Conservation (phyloP, 2,797 vertebrate genomes). For the Coregonus ussuriensis region DNA sequence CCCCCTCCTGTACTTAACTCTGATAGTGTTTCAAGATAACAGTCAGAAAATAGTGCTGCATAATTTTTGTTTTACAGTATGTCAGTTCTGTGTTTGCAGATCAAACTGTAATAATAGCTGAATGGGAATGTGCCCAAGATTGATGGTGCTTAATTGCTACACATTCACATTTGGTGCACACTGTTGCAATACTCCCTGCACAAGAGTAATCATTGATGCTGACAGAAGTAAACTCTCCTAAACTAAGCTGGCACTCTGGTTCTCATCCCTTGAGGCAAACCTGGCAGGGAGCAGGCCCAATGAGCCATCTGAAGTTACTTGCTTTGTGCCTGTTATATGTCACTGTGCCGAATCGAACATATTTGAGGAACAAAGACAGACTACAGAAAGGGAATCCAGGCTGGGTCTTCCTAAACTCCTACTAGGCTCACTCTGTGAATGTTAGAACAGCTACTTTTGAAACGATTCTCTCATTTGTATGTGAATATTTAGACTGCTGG, state of each 20-base stretch:
- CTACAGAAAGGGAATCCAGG: neutral
- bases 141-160: neutral
- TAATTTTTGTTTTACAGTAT: neutral
- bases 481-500: slow-evolving; percentile 24
- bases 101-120: neutral
- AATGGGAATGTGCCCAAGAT: neutral
- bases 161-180: no score
- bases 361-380: neutral
- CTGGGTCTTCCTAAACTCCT: neutral
- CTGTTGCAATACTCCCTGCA: neutral
- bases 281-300: neutral
- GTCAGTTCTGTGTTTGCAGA: neutral
- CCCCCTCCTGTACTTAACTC: neutral
- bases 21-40: no score
- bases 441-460: slow-evolving; percentile 14
- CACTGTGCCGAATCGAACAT: no score
- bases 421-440: neutral
- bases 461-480: slow-evolving; percentile 3
- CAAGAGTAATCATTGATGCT: neutral
- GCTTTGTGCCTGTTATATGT: neutral
- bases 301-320: neutral
- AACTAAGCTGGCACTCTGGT: no score
- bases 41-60: neutral
- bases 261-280: neutral
- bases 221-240: neutral